Base-by-base conservation (phyloP, 2,888 invertebrate species). In the Tachystola acroxantha region DNA sequence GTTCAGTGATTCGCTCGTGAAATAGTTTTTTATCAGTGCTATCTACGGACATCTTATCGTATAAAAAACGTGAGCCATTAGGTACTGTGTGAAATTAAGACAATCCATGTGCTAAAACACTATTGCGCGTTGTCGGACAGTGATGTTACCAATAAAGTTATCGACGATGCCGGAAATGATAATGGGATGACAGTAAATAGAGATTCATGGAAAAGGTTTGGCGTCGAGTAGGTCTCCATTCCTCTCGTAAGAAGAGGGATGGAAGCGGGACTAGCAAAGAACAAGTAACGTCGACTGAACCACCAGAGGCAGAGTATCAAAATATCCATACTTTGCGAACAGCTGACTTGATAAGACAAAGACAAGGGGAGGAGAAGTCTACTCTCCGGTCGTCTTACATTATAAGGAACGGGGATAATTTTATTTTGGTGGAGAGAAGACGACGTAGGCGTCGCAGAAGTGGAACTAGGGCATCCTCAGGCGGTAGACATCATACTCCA, bases 211-310 rank as follows among this genome's bases (percentile, higher is more conserved):
- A 88, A 86, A 88, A 87, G 74, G 86, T 88, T 81, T 87, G 87
- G 87, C 84, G 86, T 71, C 75, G 86, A 52, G 87, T 88, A 53
- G 88, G 88, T 68, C 87, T 88, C 76, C 88, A 87, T 80, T 87
- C 88, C 80, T 86, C 88, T 73, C 87, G 87, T 38, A 86, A 86
- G 74, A 88, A 88, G 79, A 82, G 86, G 80, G 87, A 87, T 76
- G 86, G 86, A 77, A 86, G 85, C 59, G 86, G 85, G 47, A 78
- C 84, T 53, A 85, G 85, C 57, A 68, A 57, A 48, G 84, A 86
- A 72, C n/a, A n/a, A 16, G 79, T 74, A 67, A 73, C 77, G 49
- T 50, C 75, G 49, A 50, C 72, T 19, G 68, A 73, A 34, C 82
- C 79, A 14, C 78, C 79, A 28, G 87, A 87, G 46, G 84, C 73